A percentile compares a stretch with the other conserved stretches of the same genome.
phyloP scores from a whole-genome alignment of 2,797 vertebrate species.

The Oreonectes daqikongensis region DNA sequence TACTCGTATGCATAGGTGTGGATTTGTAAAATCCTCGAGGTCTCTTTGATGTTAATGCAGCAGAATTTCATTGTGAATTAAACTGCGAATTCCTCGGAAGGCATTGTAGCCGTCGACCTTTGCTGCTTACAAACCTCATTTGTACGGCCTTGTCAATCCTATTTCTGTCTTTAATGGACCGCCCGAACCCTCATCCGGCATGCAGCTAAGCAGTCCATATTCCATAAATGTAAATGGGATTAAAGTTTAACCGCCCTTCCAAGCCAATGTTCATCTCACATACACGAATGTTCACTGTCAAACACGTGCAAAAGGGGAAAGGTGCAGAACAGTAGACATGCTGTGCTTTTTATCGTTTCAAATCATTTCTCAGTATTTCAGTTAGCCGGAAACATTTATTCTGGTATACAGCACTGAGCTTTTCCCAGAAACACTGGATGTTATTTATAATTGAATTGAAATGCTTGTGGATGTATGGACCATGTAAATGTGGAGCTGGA shows the following conservation, averaged over 20 bases:
- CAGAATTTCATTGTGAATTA: background rate
- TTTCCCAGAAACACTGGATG: background rate
- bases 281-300: constrained; percentile 6
- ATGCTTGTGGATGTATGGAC: no score
- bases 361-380: background rate
- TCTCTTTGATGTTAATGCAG: constrained; percentile 20
- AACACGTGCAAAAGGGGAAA: background rate
- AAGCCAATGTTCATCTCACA: constrained; percentile 23
- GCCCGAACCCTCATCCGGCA: constrained; percentile 42
- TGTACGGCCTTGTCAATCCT: constrained; percentile 53
- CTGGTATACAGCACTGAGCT: no score
- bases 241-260: constrained; percentile 32
- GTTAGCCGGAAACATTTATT: background rate
- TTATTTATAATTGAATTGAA: background rate
- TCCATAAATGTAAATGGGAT: constrained; percentile 57
- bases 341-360: background rate
- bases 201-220: constrained; percentile 51
- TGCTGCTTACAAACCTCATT: constrained; percentile 28
- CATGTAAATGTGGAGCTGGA: background rate
- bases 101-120: constrained; percentile 44
- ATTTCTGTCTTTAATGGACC: constrained; percentile 53
- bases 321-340: background rate
- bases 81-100: background rate
- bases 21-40: constrained; percentile 4
- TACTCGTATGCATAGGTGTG: background rate